phyloP scores from a whole-genome alignment of 2,113 vertebrate species.

The Thermophis baileyi region DNA sequence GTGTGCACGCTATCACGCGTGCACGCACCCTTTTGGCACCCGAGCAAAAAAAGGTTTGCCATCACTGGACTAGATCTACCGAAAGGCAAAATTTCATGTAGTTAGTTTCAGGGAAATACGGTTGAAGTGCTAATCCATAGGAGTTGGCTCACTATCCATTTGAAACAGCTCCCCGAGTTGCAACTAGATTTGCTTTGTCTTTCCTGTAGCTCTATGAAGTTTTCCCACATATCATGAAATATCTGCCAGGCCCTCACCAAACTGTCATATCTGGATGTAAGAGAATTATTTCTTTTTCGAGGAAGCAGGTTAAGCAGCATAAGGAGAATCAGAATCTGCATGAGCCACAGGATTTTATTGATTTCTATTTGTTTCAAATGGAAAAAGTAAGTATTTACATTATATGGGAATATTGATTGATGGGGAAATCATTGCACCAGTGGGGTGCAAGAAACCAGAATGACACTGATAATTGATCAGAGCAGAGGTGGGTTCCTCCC shows the following conservation, averaged over 20 bases:
- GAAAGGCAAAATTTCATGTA: not conserved
- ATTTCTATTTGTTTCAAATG: constrained; percentile 12
- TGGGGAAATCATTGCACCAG: not conserved
- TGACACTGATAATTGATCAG: not conserved
- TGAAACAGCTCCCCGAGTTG: not conserved
- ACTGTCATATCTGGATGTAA: not conserved
- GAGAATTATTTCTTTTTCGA: not conserved
- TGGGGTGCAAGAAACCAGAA: not conserved
- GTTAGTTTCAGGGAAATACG: not conserved
- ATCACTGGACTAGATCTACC: not conserved
- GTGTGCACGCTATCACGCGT: too few species aligned
- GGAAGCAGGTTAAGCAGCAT: not conserved
- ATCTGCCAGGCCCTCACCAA: constrained; percentile 11
- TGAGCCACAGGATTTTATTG: constrained; percentile 6
- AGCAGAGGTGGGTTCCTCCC: too few species aligned
- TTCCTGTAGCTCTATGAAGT: constrained; percentile 9
- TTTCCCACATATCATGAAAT: constrained; percentile 9
- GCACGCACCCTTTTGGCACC: too few species aligned
- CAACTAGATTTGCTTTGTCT: not conserved
- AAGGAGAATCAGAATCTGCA: not conserved
- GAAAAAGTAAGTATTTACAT: constrained; percentile 1
- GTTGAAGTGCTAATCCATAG: not conserved
- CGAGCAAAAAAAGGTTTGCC: too few species aligned
- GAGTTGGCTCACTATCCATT: not conserved
- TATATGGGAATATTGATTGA: not conserved